These are phyloP conservation scores for Zonitis immaculata DNA, from an alignment of 2,888 invertebrate species.

Conservation along the genomic window DNA sequence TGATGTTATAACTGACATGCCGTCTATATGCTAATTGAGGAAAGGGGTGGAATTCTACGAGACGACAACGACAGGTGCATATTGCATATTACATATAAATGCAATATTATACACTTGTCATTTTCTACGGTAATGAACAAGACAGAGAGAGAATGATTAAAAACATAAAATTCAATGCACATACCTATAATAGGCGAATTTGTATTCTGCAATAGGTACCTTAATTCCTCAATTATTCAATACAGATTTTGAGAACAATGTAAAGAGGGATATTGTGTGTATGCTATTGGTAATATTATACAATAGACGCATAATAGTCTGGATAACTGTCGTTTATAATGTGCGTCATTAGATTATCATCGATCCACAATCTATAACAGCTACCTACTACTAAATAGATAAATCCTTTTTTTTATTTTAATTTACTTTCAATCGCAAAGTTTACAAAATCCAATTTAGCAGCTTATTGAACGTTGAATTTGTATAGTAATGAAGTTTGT, in stretches of 20 bases:
- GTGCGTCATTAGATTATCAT: background rate
- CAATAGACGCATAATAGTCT: constrained; percentile 28
- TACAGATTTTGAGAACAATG: constrained; percentile 25
- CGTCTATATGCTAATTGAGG: background rate
- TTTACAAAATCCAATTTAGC: background rate
- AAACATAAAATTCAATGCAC: background rate
- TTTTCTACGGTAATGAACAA: background rate
- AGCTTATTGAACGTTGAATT: background rate
- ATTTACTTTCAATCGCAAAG: no score
- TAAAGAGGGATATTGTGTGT: constrained; percentile 25
- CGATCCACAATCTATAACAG: background rate
- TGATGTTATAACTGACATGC: background rate
- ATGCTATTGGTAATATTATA: constrained; percentile 21
- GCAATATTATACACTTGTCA: background rate
- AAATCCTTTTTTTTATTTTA: no score
- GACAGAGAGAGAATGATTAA: no score
- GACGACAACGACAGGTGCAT: background rate
- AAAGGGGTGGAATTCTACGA: no score
- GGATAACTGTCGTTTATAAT: constrained; percentile 14
- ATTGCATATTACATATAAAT: background rate
- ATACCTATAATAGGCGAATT: background rate
- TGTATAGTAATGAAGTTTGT: background rate
- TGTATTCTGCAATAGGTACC: constrained; percentile 15
- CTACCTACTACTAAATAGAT: no score
- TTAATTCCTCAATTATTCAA: constrained; percentile 29